phyloP scores from a whole-genome alignment of 2,888 invertebrate species.

The Tiliacea citrago region DNA sequence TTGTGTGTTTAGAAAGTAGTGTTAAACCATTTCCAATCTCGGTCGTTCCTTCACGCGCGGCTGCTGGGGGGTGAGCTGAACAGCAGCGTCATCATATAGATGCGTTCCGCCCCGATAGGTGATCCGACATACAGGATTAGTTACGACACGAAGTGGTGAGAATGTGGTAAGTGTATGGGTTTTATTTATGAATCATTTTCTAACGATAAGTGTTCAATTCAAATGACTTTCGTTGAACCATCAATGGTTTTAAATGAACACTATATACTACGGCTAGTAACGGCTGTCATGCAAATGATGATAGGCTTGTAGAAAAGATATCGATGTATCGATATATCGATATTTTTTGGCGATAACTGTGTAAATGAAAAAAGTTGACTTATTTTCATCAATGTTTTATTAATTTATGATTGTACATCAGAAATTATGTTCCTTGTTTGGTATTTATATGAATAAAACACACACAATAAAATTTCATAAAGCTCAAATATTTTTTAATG shows the following conservation, averaged over 20 bases:
- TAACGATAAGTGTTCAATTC: not conserved
- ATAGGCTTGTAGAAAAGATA: no score
- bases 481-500: no score
- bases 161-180: conserved; percentile 17
- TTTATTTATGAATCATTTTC: not conserved
- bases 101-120: conserved; percentile 87
- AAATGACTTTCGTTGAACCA: not conserved
- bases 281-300: no score
- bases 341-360: no score
- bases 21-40: conserved; percentile 79
- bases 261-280: not conserved
- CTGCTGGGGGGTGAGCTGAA: conserved; percentile 78
- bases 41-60: conserved; percentile 82
- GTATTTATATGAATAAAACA: no score
- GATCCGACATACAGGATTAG: conserved; percentile 70
- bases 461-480: no score
- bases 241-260: not conserved
- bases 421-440: no score
- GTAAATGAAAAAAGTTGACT: no score
- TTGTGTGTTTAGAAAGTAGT: conserved; percentile 61
- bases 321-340: no score
- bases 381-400: no score
- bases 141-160: conserved; percentile 56
- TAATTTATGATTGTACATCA: no score
- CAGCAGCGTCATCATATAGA: conserved; percentile 84